A percentile compares a stretch with the other conserved stretches of the same genome.
These are phyloP conservation scores for Nesogale talazaci DNA, from an alignment of 2,113 vertebrate genomes.

Conservation along the genomic window DNA sequence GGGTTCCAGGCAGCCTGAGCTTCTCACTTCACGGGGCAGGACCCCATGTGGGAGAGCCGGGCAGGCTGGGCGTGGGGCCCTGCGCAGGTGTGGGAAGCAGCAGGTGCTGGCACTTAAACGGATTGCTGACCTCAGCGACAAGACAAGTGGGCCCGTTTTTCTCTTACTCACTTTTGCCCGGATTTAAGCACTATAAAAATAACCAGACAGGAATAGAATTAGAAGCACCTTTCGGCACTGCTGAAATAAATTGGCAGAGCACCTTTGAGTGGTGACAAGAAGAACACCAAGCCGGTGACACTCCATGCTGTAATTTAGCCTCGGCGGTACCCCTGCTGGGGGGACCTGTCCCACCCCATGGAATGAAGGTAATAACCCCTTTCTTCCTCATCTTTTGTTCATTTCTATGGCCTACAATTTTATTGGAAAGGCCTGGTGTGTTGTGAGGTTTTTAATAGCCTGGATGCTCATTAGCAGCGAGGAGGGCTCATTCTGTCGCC, in stretches of 20 bases:
- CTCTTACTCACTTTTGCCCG: background rate
- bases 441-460: background rate
- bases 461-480: background rate
- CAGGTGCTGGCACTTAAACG: background rate
- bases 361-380: background rate
- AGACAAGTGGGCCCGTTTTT: background rate
- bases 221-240: conserved; percentile 60
- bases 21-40: background rate
- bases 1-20: background rate
- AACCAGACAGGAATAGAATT: conserved; percentile 38
- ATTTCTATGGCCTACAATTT: background rate
- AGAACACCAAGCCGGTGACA: background rate
- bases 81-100: background rate
- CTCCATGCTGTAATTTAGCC: conserved; percentile 14
- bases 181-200: conserved; percentile 60
- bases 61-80: background rate
- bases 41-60: background rate
- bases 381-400: conserved; percentile 47
- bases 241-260: conserved; percentile 51
- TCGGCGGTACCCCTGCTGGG: background rate
- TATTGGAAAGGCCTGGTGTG: background rate
- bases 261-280: background rate
- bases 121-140: background rate
- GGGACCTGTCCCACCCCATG: background rate
- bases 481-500: background rate